A percentile compares a stretch with the other conserved stretches of the same genome.
These are phyloP conservation scores for Ptychobarbus kaznakovi DNA, from an alignment of 2,797 vertebrate species.

Conservation along the genomic window DNA sequence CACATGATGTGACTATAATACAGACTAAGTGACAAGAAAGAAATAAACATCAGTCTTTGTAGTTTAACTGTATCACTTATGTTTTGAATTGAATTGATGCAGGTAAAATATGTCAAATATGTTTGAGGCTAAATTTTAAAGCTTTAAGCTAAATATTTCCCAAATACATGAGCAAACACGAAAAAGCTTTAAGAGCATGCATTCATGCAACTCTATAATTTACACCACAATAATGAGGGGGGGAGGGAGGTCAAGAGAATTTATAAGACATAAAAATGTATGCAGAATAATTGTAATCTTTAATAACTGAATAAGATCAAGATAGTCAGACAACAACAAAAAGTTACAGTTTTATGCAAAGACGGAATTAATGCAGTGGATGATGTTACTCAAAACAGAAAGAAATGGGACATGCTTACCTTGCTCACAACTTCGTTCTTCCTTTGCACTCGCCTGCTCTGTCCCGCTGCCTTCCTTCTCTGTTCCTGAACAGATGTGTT, in stretches of 20 bases:
- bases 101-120: not conserved
- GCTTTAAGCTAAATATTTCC: not conserved
- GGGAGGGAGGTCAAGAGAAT: not conserved
- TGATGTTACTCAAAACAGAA: not conserved
- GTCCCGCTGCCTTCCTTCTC: conserved; percentile 41
- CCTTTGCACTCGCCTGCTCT: conserved; percentile 23
- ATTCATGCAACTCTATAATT: not conserved
- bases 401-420: conserved; percentile 59
- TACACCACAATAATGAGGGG: not conserved
- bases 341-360: not conserved
- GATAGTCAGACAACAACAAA: not conserved
- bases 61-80: not conserved
- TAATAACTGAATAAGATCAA: not conserved
- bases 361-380: not conserved
- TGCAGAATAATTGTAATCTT: not conserved
- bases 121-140: not conserved
- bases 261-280: not conserved
- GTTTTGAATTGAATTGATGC: not conserved
- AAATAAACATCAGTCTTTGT: not conserved
- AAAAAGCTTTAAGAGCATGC: not conserved
- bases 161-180: not conserved
- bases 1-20: not conserved
- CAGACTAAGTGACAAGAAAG: not conserved
- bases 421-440: conserved; percentile 32
- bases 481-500: conserved; percentile 71